Conservation (phyloP, 1,140 invertebrate species). For the Aphelenchoides fujianensis region DNA sequence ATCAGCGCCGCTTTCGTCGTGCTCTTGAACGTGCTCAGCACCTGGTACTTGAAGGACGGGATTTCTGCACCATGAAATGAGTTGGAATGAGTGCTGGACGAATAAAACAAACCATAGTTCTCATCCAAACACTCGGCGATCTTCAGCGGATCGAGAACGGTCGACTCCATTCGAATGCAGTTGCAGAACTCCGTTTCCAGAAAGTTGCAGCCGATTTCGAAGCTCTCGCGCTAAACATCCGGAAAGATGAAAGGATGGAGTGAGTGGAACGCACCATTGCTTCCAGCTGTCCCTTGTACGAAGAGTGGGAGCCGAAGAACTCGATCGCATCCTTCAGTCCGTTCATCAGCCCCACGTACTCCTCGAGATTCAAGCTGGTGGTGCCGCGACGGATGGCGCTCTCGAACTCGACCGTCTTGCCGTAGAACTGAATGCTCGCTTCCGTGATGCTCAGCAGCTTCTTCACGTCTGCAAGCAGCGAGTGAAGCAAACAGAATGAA, state of each 20-base stretch:
- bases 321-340: constrained; percentile 55
- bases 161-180: constrained; percentile 42
- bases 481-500: no score
- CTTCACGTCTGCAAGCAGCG: constrained; percentile 60
- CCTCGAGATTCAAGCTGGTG: constrained; percentile 46
- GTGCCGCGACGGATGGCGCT: constrained; percentile 43
- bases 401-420: constrained; percentile 56
- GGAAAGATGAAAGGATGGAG: neutral
- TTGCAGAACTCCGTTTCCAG: constrained; percentile 57
- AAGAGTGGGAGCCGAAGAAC: constrained; percentile 55
- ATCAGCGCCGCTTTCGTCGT: constrained; percentile 40
- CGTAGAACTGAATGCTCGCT: constrained; percentile 62
- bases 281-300: constrained; percentile 51
- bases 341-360: constrained; percentile 60
- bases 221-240: constrained; percentile 37
- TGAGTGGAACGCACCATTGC: constrained; percentile 52
- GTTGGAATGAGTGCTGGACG: no score
- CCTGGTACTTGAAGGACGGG: constrained; percentile 37
- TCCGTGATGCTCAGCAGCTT: constrained; percentile 59
- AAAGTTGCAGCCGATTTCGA: constrained; percentile 50
- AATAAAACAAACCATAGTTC: constrained; percentile 53
- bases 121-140: constrained; percentile 54
- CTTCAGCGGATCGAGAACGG: constrained; percentile 40
- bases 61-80: constrained; percentile 43
- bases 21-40: constrained; percentile 49